Evolutionary conservation across 2,797 vertebrate species (phyloP), one percentile per base, ranked within the genome.

Genomic region (Orientallactaga sibirica): DNA sequence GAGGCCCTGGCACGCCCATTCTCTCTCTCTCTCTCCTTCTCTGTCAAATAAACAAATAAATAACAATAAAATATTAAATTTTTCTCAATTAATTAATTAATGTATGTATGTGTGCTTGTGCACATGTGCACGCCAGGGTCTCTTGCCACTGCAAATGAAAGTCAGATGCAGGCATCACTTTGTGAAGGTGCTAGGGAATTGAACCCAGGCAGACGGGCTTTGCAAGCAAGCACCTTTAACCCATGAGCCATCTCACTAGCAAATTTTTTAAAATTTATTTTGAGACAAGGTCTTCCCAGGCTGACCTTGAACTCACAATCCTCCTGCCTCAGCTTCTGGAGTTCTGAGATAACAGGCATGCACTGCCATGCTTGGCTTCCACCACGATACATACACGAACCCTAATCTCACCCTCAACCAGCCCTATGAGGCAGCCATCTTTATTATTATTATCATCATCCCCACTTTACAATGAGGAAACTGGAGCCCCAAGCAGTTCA

Each of bases 331-430:
- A 37, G 70, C 37, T 15, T 29, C 18, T 15, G 6, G 70, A 15
- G 84, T n/a, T 19, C 25, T 7, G 7, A 33, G 37, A 41, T 74
- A 29, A 74, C 2, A 22, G 55, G 20, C 12, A 10, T 29, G 24
- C 19, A 24, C 52, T 5, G 61, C 52, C 52, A 61, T 7, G 37
- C 18, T 41, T 71, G 48, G n/a, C 67, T 74, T 74, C 70, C 18
- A 15, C 58, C 10, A 27, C 11, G 33, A 37, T 37, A 37, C 33
- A 5, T 0, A 1, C 2, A 0, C 24, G 4, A 19, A 16, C 18
- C 15, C 74, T 27, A 1, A n/a, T 33, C 74, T 70, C 62, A 2
- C 5, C 62, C 64, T 33, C 61, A 33, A 2, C 48, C 37, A 22
- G 8, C 48, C 12, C 22, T 18, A 0, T 5, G 33, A 75, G 71